Evolutionary conservation across 2,113 vertebrate species (phyloP).

Genomic region (Anolis sagrei): DNA sequence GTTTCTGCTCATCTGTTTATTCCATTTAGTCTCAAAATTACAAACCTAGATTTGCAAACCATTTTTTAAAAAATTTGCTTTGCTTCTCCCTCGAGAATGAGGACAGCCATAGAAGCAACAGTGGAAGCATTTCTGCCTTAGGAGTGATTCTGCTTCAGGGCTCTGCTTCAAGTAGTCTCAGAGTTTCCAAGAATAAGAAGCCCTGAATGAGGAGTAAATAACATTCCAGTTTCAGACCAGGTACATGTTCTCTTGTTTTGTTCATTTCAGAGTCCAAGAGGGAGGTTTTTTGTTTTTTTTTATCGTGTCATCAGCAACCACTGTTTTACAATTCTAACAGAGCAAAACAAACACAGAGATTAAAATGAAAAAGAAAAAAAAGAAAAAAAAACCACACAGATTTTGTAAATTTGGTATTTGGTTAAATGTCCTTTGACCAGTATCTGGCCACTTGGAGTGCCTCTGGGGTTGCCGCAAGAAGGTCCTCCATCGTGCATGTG

Average conservation of each 20-base stretch:
- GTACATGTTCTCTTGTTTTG: background rate
- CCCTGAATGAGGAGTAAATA: background rate
- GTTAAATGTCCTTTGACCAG: no score
- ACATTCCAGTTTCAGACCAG: background rate
- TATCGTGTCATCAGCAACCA: no score
- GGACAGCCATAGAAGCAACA: no score
- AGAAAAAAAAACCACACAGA: no score
- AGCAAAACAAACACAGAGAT: no score
- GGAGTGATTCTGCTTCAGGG: background rate
- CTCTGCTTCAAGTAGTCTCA: background rate
- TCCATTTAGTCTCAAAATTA: background rate
- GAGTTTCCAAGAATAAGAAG: background rate
- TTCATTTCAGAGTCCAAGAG: background rate
- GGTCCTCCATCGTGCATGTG: no score
- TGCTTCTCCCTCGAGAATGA: background rate
- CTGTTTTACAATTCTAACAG: no score
- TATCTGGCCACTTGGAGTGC: no score
- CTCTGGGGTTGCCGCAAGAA: no score
- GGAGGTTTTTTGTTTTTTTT: no score
- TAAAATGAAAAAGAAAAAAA: no score
- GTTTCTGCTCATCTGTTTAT: background rate
- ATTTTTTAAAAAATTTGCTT: background rate
- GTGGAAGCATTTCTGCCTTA: background rate
- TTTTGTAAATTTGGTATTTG: no score
- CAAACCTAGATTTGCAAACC: background rate